Evolutionary conservation across 2,797 vertebrate species (phyloP), one percentile per base, ranked within the genome.

Genomic region (Rhinella marina): DNA sequence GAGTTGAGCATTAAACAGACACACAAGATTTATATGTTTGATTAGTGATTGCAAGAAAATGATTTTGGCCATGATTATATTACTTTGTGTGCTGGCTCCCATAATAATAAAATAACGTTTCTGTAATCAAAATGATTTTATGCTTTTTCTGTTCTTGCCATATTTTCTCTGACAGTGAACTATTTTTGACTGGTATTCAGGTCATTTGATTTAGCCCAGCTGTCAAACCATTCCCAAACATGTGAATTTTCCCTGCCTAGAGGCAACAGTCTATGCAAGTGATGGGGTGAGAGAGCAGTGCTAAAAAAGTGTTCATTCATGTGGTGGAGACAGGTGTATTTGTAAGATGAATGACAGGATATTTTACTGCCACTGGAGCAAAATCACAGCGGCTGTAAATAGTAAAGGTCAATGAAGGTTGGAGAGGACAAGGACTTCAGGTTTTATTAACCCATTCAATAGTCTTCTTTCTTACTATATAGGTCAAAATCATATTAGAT

Each of bases 141-240:
- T 32, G 19, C 50, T 84, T 89, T 86, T 54, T 85, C 50, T 78
- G 14, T 19, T 59, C 8, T 76, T 84, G 81, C 61, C 73, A 78
- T 88, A 68, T 68, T 64, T 79, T 61, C 72, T 82, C 83, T 89
- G 84, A 78, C 80, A 79, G 73, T 78, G 29, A 84, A 86, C 81
- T 86, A 83, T 79, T 86, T 89, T 86, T 83, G 88, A 87, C 81
- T 72, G 64, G 54, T 86, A 57, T 87, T 78, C 12, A 76, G 88
- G 88, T 87, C 88, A 86, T 89, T 84, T 86, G 88, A 80, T 86
- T 89, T 89, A 89, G 85, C 81, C 75, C 56, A 80, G 81, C 88
- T 89, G 85, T 89, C 81, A 83, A 79, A 57, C 81, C 64, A 73
- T 80, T 89, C 87, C 41, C 48, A 86, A 89, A 84, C 88, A 86